A percentile compares a stretch with the other conserved stretches of the same genome.
Evolutionary conservation across 1,140 invertebrate genomes (phyloP).

Genomic region (Pachyrhynchus sulphureomaculatus): DNA sequence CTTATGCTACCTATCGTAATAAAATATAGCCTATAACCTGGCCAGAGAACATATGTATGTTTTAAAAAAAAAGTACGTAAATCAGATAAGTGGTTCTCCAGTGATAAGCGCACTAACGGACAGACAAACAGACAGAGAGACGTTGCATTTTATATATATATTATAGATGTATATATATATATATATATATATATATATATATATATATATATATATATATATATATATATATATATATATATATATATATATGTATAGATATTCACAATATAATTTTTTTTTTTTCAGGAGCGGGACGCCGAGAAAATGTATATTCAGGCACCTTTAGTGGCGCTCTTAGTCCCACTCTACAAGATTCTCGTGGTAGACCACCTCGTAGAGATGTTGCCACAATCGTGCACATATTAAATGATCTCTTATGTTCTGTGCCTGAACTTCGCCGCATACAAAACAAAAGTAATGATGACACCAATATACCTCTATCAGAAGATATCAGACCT

Average conservation of each 20-base stretch:
- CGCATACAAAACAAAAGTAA: slow-evolving; percentile 32
- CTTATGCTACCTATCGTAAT: too few species aligned
- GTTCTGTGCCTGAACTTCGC: slow-evolving; percentile 69
- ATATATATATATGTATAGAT: not conserved
- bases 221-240: too few species aligned
- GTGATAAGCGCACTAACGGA: too few species aligned
- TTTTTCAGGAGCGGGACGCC: slow-evolving; percentile 56
- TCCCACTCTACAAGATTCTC: slow-evolving; percentile 87
- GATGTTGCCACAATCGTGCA: slow-evolving; percentile 94
- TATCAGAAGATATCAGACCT: slow-evolving; percentile 16
- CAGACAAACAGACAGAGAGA: too few species aligned
- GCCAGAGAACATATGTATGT: too few species aligned
- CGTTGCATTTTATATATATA: too few species aligned
- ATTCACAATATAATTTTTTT: not conserved
- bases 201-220: too few species aligned
- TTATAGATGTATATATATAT: too few species aligned
- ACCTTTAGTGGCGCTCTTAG: slow-evolving; percentile 87
- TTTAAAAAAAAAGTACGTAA: too few species aligned
- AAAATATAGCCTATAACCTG: too few species aligned
- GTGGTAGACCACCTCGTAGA: slow-evolving; percentile 84
- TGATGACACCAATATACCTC: slow-evolving; percentile 27
- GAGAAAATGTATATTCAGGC: slow-evolving; percentile 85
- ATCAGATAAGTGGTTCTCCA: too few species aligned
- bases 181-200: too few species aligned
- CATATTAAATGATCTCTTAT: slow-evolving; percentile 90